Evolutionary conservation across 2,888 invertebrate species (phyloP), one percentile per base, ranked within the genome.

Genomic region (Euzophera pinguis): DNA sequence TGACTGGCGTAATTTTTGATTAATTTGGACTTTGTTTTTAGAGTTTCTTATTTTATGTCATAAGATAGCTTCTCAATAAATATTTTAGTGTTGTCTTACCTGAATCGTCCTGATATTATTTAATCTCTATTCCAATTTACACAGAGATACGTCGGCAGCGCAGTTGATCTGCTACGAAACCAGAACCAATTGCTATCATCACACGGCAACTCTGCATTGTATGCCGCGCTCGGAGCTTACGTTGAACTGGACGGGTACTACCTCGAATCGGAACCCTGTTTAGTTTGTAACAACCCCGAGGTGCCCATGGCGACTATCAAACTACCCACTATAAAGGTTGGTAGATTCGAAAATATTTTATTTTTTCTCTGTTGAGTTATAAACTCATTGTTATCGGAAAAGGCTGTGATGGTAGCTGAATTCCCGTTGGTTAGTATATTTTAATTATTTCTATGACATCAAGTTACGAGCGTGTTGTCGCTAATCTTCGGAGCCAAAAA

Each of bases 281-380:
- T 99, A 53, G 98, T 99, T 0, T 99, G 99, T 84, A 99, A 99
- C 85, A 98, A 98, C 87, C 98, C 98, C 0, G 99, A 99, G 83
- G 96, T 98, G 13, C 95, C 98, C 0, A 95, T 97, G 92, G 92
- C 95, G 0, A 96, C 95, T 52, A 96, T 98, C 62, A 99, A 99
- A 80, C 86, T 99, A 52, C 96, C 97, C 0, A 95, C 98, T 0
- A 96, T 99, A 56, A 98, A 98, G 91, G 95, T 95, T 67, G 62
- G 73, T 65, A 53, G 47, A 16, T 32, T 55, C 54, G 42, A 38
- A 50, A 39, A 38, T 37, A 34, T 27, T 43, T 13, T 22, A 42
- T 13, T 3, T 3, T 5, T 16, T 12, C 27, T 16, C 38, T 5
- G 6, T 35, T 32, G 12, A 42, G 16, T n/a, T n/a, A n/a, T n/a